Conservation (phyloP, 2,888 invertebrate species). For the Anthrax anthrax region DNA sequence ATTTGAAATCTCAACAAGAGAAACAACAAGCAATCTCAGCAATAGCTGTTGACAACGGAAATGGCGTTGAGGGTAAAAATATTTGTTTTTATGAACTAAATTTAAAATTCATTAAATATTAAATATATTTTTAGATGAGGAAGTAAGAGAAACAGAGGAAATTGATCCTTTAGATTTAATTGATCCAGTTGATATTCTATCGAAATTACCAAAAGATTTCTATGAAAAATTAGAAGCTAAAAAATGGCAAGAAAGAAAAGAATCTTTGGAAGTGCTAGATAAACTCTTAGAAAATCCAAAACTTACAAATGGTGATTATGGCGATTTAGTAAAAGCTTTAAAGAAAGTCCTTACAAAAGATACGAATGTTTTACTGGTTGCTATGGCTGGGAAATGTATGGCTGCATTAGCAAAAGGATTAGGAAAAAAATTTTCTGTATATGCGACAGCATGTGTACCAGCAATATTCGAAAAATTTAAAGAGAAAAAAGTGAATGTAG, state of each 20-base stretch:
- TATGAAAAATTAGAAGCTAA: conserved; percentile 87
- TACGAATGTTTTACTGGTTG: conserved; percentile 85
- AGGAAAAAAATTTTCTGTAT: conserved; percentile 73
- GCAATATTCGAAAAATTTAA: conserved; percentile 89
- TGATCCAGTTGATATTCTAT: conserved; percentile 84
- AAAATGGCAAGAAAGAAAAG: conserved; percentile 95
- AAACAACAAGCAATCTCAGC: conserved; percentile 28
- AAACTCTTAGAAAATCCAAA: conserved; percentile 66
- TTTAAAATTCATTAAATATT: background rate
- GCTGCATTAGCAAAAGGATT: conserved; percentile 71
- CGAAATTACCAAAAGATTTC: conserved; percentile 89
- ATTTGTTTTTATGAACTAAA: background rate
- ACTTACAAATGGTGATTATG: conserved; percentile 84
- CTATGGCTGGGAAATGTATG: conserved; percentile 70
- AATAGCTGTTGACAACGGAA: conserved; percentile 36
- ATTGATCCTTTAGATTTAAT: conserved; percentile 84
- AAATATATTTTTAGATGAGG: conserved; percentile 36
- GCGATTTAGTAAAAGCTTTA: conserved; percentile 70
- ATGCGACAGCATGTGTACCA: conserved; percentile 61
- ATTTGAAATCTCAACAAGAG: conserved; percentile 33
- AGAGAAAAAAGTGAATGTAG: conserved; percentile 89
- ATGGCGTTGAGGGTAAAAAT: conserved; percentile 26
- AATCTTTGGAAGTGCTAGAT: conserved; percentile 72
- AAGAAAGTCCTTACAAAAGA: conserved; percentile 90
- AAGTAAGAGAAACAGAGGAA: conserved; percentile 37